A percentile compares a stretch with the other conserved stretches of the same genome.
phyloP scores from a whole-genome alignment of 64 coral and sea anemone species.

The Platygyra sinensis region DNA sequence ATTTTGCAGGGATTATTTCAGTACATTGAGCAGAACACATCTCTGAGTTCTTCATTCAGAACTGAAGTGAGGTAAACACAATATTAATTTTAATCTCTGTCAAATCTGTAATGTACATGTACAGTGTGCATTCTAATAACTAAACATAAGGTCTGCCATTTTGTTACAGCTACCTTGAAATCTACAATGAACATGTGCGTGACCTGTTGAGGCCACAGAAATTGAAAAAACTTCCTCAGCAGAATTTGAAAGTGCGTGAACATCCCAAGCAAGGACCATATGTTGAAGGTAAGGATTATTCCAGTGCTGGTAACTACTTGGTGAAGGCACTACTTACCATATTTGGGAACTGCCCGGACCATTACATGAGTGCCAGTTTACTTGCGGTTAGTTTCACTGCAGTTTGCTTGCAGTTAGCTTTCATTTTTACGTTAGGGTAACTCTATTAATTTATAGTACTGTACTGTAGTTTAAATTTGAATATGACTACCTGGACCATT shows the following conservation, averaged over 20 bases:
- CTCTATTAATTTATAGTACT: too few relatives aligned
- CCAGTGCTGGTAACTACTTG: too few relatives aligned
- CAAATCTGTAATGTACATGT: not conserved
- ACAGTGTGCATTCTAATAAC: not conserved
- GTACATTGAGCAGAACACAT: slow-evolving; percentile 86
- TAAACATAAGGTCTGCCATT: not conserved
- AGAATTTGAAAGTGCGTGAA: slow-evolving; percentile 92
- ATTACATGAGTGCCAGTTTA: too few relatives aligned
- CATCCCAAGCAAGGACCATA: slow-evolving; percentile 96
- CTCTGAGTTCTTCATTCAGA: slow-evolving; percentile 80
- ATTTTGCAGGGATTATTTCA: slow-evolving; percentile 77
- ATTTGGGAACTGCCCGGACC: too few relatives aligned
- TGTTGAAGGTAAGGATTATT: slow-evolving; percentile 74
- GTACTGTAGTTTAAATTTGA: too few relatives aligned
- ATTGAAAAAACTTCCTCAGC: slow-evolving; percentile 75
- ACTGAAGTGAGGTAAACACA: slow-evolving; percentile 92
- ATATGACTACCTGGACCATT: too few relatives aligned
- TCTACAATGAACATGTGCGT: slow-evolving; percentile 95
- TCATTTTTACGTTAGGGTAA: too few relatives aligned
- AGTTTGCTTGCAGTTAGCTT: too few relatives aligned
- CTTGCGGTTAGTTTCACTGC: too few relatives aligned
- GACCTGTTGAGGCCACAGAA: slow-evolving; percentile 82
- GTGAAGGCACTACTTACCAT: too few relatives aligned
- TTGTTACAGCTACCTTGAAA: slow-evolving; percentile 81
- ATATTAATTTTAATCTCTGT: not conserved